phyloP scores from a whole-genome alignment of 2,888 invertebrate genomes.

The Leptinotarsa peninsularis region DNA sequence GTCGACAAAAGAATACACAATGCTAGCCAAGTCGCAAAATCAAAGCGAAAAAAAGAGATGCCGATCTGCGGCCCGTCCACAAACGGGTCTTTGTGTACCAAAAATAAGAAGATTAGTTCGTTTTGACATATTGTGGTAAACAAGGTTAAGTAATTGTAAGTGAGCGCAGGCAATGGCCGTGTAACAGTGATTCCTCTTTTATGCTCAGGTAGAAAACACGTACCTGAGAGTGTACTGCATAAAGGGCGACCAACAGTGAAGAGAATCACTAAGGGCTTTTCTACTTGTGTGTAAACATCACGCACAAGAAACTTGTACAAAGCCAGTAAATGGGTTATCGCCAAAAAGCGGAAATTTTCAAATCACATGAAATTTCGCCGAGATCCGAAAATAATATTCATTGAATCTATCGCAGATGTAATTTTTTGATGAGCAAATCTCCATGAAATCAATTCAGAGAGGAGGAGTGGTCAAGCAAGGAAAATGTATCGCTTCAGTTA shows the following conservation, averaged over 20 bases:
- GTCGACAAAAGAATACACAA: slow-evolving; percentile 45
- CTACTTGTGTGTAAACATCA: slow-evolving; percentile 4
- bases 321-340: slow-evolving; percentile 1
- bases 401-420: not conserved
- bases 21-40: slow-evolving; percentile 32
- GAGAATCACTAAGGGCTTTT: not conserved
- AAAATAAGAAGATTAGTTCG: slow-evolving; percentile 63
- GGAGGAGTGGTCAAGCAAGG: too few relatives aligned
- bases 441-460: not conserved
- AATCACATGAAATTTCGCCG: not conserved
- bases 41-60: slow-evolving; percentile 40
- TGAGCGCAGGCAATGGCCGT: slow-evolving; percentile 54
- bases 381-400: not conserved
- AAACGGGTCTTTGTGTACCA: slow-evolving; percentile 34
- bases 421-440: not conserved
- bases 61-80: slow-evolving; percentile 37
- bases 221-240: slow-evolving; percentile 34
- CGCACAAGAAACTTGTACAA: not conserved
- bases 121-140: slow-evolving; percentile 67
- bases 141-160: slow-evolving; percentile 65
- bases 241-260: not conserved
- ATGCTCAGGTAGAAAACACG: slow-evolving; percentile 45
- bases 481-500: too few relatives aligned
- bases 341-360: not conserved
- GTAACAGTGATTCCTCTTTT: slow-evolving; percentile 55